Evolutionary conservation across 2,888 invertebrate genomes (phyloP), one percentile per base, ranked within the genome.

Genomic region (Lutraria lutraria): DNA sequence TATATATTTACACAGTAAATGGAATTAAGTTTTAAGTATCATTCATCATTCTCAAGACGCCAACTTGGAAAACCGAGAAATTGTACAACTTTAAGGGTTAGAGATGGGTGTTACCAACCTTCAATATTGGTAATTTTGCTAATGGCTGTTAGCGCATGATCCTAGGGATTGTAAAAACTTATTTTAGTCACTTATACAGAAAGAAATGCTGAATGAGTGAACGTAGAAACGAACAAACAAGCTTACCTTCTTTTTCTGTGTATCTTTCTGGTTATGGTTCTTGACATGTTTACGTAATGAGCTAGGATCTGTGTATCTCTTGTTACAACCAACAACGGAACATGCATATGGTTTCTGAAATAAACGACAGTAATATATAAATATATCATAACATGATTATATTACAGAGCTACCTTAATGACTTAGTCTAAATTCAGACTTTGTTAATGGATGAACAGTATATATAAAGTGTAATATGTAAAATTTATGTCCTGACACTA

Each of bases 221-320:
- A 68, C 0, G 2, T 10, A 25, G 25, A 25, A 25, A 25, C 63
- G 25, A 25, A 25, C 25, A 68, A 68, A n/a, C 63, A 68, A 68
- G 82, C 88, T 85, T 91, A 94, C 94, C 94, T 95, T 95, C 93
- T 95, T 95, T 85, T 94, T 94, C 81, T 95, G 94, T 31, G 94
- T 94, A 79, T 96, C 95, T 84, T 95, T 95, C 87, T 95, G 95
- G 85, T 94, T 95, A 92, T 96, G 96, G 0, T 99, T 99, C 96
- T 99, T 99, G 8, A 99, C 99, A 96, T 99, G 99, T 96, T 99
- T 99, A 53, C 99, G 97, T 60, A 99, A 97, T 0, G 99, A 99
- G 88, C 99, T 99, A 0, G 99, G 99, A 96, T 99, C 99, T 0
- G 99, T 99, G 96, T 99, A 99, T 87, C 99, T 97, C 97, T 99